A percentile compares a stretch with the other conserved stretches of the same genome.
phyloP scores from a whole-genome alignment of 1,140 invertebrate genomes.

The Panulirus ornatus region DNA sequence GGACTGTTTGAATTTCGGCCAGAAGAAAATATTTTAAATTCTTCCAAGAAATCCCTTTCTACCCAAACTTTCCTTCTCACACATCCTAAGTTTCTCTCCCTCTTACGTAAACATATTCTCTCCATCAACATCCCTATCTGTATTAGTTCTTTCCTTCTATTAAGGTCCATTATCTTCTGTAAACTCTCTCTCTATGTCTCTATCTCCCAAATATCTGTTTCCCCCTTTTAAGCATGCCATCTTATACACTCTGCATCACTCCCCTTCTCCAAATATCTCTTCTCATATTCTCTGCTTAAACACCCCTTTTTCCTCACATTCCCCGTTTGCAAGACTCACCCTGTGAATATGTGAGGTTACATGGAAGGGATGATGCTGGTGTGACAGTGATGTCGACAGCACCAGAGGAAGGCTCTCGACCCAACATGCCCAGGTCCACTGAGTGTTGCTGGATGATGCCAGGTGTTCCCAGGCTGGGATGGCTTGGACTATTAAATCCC shows the following conservation, averaged over 20 bases:
- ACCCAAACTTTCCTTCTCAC: no score
- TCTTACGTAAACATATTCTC: not conserved
- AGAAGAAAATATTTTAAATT: no score
- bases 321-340: constrained; percentile 25
- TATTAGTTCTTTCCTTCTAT: no score
- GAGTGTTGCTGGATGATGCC: constrained; percentile 68
- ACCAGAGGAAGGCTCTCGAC: constrained; percentile 35
- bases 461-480: constrained; percentile 28
- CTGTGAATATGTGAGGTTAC: constrained; percentile 68
- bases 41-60: no score
- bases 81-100: not conserved
- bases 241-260: no score
- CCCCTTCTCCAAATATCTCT: no score
- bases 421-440: constrained; percentile 75
- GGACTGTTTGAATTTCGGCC: no score
- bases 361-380: constrained; percentile 56
- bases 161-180: no score
- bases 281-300: not conserved
- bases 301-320: not conserved
- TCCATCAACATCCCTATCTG: no score
- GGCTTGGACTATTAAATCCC: not conserved
- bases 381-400: constrained; percentile 62
- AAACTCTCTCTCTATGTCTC: no score
- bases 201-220: no score
- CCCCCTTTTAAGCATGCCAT: no score